These are phyloP conservation scores for Pollenia angustigena DNA, from an alignment of 2,888 invertebrate species.

Conservation along the genomic window DNA sequence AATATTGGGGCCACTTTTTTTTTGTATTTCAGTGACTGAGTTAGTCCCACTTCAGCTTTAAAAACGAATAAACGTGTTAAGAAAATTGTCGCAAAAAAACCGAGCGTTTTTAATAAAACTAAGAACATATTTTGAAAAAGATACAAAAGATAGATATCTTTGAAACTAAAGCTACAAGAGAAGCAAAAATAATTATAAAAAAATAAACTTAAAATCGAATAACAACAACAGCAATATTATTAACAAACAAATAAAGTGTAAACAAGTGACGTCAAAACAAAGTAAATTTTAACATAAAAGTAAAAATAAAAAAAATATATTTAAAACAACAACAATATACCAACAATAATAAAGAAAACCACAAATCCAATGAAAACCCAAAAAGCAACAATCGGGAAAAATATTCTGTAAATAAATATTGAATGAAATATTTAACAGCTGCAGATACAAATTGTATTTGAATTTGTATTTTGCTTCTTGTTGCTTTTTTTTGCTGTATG, in stretches of 20 bases:
- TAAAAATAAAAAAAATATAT: not conserved
- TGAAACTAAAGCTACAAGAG: constrained; percentile 22
- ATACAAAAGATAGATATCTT: constrained; percentile 4
- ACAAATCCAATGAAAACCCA: not conserved
- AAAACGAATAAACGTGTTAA: constrained; percentile 37
- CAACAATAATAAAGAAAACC: not conserved
- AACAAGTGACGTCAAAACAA: constrained; percentile 71
- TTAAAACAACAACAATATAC: no score
- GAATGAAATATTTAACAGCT: constrained; percentile 42
- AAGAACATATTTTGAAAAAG: not conserved
- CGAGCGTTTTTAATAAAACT: constrained; percentile 18
- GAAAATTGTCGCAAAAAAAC: not conserved
- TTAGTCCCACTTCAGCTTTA: constrained; percentile 58
- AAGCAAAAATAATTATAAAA: constrained; percentile 55
- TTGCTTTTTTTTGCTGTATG: not conserved
- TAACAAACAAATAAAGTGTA: constrained; percentile 47
- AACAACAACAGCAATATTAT: constrained; percentile 35
- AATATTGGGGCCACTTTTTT: constrained; percentile 10
- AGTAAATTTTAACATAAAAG: constrained; percentile 31
- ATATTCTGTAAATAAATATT: constrained; percentile 46
- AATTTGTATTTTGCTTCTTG: not conserved
- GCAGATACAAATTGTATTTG: constrained; percentile 28
- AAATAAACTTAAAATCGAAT: constrained; percentile 58
- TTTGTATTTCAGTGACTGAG: not conserved
- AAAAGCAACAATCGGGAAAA: constrained; percentile 14